Conservation (phyloP, 1,140 invertebrate genomes). For the Colletes latitarsis region DNA sequence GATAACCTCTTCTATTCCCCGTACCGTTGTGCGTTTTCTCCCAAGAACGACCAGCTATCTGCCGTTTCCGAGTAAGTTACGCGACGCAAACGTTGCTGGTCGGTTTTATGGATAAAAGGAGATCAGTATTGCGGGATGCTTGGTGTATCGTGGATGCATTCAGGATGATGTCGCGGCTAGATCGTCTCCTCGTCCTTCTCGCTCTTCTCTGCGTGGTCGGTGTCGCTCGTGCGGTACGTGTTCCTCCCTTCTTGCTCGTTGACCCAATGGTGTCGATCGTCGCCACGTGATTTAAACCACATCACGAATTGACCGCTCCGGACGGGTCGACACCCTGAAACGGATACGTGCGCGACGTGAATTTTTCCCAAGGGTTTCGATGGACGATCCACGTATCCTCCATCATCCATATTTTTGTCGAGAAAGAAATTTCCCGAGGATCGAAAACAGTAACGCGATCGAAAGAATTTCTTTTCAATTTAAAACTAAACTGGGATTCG, state of each 20-base stretch:
- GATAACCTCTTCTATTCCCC: slow-evolving; percentile 50
- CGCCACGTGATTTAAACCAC: background rate
- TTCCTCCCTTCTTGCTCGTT: background rate
- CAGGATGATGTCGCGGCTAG: slow-evolving; percentile 58
- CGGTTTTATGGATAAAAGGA: slow-evolving; percentile 30
- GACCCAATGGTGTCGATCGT: background rate
- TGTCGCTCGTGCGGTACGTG: slow-evolving; percentile 55
- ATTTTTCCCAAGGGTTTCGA: too few relatives aligned
- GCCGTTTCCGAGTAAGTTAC: slow-evolving; percentile 18
- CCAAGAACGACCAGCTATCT: slow-evolving; percentile 31
- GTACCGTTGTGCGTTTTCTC: slow-evolving; percentile 25
- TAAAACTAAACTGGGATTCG: too few relatives aligned
- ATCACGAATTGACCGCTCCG: too few relatives aligned
- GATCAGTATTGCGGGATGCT: slow-evolving; percentile 47
- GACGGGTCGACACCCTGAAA: background rate
- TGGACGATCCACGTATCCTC: too few relatives aligned
- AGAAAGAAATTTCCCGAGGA: too few relatives aligned
- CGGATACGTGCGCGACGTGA: background rate
- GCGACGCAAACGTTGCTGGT: background rate
- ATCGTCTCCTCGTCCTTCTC: slow-evolving; percentile 28
- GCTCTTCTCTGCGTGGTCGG: slow-evolving; percentile 16
- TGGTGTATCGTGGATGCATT: slow-evolving; percentile 46
- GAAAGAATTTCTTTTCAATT: too few relatives aligned
- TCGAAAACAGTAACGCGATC: too few relatives aligned
- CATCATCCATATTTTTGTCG: too few relatives aligned